A percentile compares a stretch with the other conserved stretches of the same genome.
These are phyloP conservation scores for Chaetorhynchus papuensis DNA, from an alignment of 2,113 vertebrate species.

Conservation along the genomic window DNA sequence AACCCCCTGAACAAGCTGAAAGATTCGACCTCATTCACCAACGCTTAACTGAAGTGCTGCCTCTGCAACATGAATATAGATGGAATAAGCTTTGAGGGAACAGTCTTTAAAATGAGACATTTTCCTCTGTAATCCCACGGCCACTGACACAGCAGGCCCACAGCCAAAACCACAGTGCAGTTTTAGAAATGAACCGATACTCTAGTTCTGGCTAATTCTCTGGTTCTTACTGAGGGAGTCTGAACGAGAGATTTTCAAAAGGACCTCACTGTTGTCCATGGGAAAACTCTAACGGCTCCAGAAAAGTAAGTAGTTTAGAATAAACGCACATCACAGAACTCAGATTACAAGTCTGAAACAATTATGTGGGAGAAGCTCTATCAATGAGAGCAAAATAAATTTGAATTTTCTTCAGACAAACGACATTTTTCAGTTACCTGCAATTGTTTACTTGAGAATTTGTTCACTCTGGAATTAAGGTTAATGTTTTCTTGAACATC, in stretches of 20 bases:
- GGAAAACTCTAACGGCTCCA: neutral
- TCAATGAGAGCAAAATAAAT: neutral
- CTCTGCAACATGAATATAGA: neutral
- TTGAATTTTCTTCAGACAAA: neutral
- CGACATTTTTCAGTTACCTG: neutral
- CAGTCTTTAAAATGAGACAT: neutral
- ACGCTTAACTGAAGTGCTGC: accelerated
- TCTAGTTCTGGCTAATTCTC: neutral
- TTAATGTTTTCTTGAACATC: neutral
- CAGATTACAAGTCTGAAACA: neutral
- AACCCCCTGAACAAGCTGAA: neutral
- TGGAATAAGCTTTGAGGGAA: neutral
- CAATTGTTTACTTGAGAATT: neutral
- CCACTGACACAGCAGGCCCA: neutral
- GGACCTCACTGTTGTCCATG: neutral
- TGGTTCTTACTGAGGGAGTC: neutral
- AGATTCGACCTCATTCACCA: neutral
- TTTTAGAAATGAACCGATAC: neutral
- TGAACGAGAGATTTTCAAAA: neutral
- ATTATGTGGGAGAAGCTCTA: neutral
- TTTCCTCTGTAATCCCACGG: neutral
- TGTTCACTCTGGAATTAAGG: neutral
- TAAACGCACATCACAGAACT: neutral
- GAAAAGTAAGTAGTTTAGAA: neutral
- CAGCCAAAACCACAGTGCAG: neutral